A percentile compares a stretch with the other conserved stretches of the same genome.
These are phyloP conservation scores for Darevskia mixta DNA, from an alignment of 2,797 vertebrate genomes.

Conservation along the genomic window DNA sequence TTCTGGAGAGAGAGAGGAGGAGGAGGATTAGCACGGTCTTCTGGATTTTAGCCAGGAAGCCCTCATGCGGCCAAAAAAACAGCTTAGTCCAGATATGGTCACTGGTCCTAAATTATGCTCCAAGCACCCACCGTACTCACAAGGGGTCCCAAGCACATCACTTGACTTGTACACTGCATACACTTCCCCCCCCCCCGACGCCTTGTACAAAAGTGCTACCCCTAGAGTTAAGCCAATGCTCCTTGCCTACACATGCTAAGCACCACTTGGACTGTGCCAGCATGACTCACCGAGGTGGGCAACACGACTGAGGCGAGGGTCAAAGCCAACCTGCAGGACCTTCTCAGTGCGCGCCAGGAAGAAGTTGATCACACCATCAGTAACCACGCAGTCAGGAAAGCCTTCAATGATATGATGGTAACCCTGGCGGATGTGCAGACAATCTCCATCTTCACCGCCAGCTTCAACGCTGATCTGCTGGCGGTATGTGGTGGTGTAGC, in stretches of 20 bases:
- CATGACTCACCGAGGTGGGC: slow-evolving; percentile 87
- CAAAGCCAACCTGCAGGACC: slow-evolving; percentile 87
- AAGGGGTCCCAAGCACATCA: background rate
- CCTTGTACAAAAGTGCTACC: background rate
- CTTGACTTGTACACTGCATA: background rate
- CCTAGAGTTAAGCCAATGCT: no score
- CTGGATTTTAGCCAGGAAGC: background rate
- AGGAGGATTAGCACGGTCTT: background rate
- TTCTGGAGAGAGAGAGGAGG: slow-evolving; percentile 74
- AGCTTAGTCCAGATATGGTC: background rate
- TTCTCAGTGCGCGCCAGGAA: slow-evolving; percentile 90
- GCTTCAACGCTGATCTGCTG: slow-evolving; percentile 86
- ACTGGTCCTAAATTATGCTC: background rate
- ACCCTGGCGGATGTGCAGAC: slow-evolving; percentile 84
- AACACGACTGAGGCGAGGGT: slow-evolving; percentile 83
- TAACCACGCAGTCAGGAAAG: slow-evolving; percentile 89
- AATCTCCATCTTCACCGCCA: slow-evolving; percentile 87
- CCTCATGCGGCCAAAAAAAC: background rate
- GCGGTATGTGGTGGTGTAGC: slow-evolving; percentile 86
- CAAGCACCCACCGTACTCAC: background rate
- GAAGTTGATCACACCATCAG: slow-evolving; percentile 93
- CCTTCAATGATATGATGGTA: slow-evolving; percentile 85
- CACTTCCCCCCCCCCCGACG: background rate
- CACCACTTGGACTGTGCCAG: background rate
- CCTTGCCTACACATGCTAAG: background rate